A percentile compares a stretch with the other conserved stretches of the same genome.
phyloP scores from a whole-genome alignment of 2,888 invertebrate genomes.

The Pachliopta kotzebuea region DNA sequence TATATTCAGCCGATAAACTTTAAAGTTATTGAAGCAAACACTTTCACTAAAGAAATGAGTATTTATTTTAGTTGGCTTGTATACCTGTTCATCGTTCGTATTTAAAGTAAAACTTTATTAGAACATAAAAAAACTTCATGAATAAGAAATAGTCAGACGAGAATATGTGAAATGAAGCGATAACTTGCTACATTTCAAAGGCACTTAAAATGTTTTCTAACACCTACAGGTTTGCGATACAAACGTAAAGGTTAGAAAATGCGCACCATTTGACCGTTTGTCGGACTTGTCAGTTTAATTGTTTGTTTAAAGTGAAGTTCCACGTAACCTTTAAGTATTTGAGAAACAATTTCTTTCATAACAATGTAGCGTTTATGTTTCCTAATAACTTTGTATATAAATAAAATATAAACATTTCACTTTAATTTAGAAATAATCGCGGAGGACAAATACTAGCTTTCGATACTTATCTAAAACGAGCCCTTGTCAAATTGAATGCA shows the following conservation, averaged over 20 bases:
- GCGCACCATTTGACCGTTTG: conserved; percentile 39
- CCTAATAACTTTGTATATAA: not conserved
- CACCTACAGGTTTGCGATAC: conserved; percentile 25
- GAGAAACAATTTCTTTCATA: conserved; percentile 25
- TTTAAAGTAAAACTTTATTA: not conserved
- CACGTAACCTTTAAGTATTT: conserved; percentile 23
- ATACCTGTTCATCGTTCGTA: not conserved
- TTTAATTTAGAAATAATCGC: not conserved
- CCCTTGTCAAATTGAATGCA: too few species aligned
- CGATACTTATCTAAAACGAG: too few species aligned
- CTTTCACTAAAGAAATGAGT: conserved; percentile 1
- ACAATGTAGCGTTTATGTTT: conserved; percentile 20
- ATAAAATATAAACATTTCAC: not conserved
- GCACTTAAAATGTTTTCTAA: conserved; percentile 28
- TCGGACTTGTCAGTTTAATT: conserved; percentile 45
- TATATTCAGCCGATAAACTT: conserved; percentile 1
- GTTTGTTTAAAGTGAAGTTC: conserved; percentile 41
- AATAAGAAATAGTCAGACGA: not conserved
- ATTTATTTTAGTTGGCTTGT: not conserved
- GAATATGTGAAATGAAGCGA: conserved; percentile 13
- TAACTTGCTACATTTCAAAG: conserved; percentile 22
- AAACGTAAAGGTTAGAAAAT: conserved; percentile 36
- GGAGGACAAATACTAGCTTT: too few species aligned
- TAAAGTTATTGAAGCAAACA: not conserved
- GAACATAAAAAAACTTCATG: not conserved